Evolutionary conservation across 2,888 invertebrate species (phyloP), one percentile per base, ranked within the genome.

Genomic region (Nemoura dubitans): DNA sequence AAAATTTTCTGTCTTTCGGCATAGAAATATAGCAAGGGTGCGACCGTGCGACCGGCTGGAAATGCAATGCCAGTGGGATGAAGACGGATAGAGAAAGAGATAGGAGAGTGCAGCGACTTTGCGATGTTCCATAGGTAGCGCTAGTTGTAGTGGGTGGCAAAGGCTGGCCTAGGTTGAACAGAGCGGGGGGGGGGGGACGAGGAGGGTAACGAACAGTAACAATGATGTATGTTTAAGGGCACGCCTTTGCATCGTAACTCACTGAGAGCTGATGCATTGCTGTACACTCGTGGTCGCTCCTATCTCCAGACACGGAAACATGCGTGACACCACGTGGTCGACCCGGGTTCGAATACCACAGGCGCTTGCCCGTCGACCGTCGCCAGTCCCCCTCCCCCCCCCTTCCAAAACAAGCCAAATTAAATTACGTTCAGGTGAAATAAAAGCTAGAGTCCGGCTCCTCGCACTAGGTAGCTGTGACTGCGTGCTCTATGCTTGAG

Each of bases 211-310:
- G 84, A 76, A 27, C 76, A 84, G 84, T 84, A 84, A 84, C 84
- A 84, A 84, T 84, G 84, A 84, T 84, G 59, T 84, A 84, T 76
- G 84, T 84, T 25, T 84, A 76, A 76, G 84, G 84, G 84, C 84
- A 76, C 84, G 84, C 84, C 84, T 84, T 84, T 14, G 76, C 84
- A 26, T 59, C 26, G 76, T 84, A 84, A 84, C 84, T 84, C 84
- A 76, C 76, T 25, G 42, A 30, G 42, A 43, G 76, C 84, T 84
- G 84, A 84, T 84, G 84, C 84, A 84, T 84, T 26, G 84, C 84
- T 84, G 76, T 76, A 84, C 84, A 78, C 78, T 28, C 78, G 28
- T 27, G 27, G n/a, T 26, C 29, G 25, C 78, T 28, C 78, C 26
- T n/a, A 43, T 83, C 43, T 83, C 16, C 27, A 83, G 83, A 30